Conservation (phyloP, 2,797 vertebrate genomes). For the Varecia variegata region DNA sequence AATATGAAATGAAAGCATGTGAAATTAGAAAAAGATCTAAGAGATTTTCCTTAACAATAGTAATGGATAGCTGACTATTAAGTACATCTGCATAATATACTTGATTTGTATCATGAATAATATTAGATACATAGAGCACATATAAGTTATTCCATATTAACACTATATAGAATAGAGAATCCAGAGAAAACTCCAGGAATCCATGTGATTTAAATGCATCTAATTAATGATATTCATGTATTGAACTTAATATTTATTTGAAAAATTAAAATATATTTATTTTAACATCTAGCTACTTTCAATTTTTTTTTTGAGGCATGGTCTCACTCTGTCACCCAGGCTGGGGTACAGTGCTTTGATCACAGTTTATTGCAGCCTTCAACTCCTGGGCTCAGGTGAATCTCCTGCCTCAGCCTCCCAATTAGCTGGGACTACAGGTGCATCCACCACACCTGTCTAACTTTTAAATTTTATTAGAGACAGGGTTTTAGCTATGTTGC, state of each 20-base stretch:
- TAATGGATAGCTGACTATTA: not conserved
- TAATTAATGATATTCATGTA: constrained; percentile 65
- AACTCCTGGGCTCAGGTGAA: too few relatives aligned
- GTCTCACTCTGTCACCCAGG: too few relatives aligned
- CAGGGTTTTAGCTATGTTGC: too few relatives aligned
- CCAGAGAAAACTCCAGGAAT: not conserved
- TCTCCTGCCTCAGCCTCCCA: too few relatives aligned
- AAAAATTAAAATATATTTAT: constrained; percentile 54
- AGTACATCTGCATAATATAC: not conserved
- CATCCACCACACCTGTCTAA: too few relatives aligned
- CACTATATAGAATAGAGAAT: not conserved
- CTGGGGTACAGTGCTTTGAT: too few relatives aligned
- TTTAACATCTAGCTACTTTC: not conserved
- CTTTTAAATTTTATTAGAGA: too few relatives aligned
- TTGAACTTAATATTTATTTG: constrained; percentile 55
- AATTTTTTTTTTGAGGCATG: too few relatives aligned
- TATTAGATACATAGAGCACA: not conserved
- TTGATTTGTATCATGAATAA: not conserved
- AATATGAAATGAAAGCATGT: constrained; percentile 41
- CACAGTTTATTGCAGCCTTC: too few relatives aligned
- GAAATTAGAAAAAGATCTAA: not conserved
- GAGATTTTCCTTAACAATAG: not conserved
- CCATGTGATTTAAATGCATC: not conserved
- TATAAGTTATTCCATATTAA: not conserved
- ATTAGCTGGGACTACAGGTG: too few relatives aligned